Conservation (phyloP, 2,797 vertebrate species). For the Sciaenops ocellatus region DNA sequence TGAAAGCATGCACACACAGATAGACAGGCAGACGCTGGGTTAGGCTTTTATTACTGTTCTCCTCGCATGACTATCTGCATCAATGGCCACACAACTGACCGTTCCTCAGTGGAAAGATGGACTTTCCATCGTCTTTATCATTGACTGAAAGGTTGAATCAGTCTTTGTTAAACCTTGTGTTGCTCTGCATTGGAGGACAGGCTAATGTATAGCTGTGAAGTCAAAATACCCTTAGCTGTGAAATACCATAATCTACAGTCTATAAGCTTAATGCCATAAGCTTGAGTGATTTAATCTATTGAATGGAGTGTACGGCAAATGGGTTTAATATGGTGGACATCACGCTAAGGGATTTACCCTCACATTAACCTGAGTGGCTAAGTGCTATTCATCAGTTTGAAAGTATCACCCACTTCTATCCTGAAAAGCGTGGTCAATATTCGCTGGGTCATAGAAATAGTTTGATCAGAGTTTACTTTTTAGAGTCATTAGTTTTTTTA, state of each 20-base stretch:
- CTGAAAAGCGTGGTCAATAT: slow-evolving; percentile 46
- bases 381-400: slow-evolving; percentile 67
- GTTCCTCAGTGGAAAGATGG: slow-evolving; percentile 6
- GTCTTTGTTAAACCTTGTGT: slow-evolving; percentile 21
- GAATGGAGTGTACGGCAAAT: slow-evolving; percentile 66
- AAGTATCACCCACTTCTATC: slow-evolving; percentile 46
- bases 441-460: slow-evolving; percentile 3
- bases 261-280: slow-evolving; percentile 67
- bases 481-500: neutral
- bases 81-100: slow-evolving; percentile 25
- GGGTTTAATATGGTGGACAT: slow-evolving; percentile 74
- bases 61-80: slow-evolving; percentile 47
- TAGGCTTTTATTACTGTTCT: slow-evolving; percentile 41
- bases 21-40: slow-evolving; percentile 35
- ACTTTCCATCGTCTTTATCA: neutral
- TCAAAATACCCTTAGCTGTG: slow-evolving; percentile 47
- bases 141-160: slow-evolving; percentile 8
- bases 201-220: slow-evolving; percentile 51
- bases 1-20: slow-evolving; percentile 43
- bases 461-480: slow-evolving; percentile 10
- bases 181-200: slow-evolving; percentile 17
- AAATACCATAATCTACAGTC: slow-evolving; percentile 66
- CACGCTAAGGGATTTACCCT: slow-evolving; percentile 68
- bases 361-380: slow-evolving; percentile 60
- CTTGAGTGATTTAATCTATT: slow-evolving; percentile 72